A percentile compares a stretch with the other conserved stretches of the same genome.
Evolutionary conservation across 2,797 vertebrate genomes (phyloP).

Genomic region (Artibeus jamaicensis): DNA sequence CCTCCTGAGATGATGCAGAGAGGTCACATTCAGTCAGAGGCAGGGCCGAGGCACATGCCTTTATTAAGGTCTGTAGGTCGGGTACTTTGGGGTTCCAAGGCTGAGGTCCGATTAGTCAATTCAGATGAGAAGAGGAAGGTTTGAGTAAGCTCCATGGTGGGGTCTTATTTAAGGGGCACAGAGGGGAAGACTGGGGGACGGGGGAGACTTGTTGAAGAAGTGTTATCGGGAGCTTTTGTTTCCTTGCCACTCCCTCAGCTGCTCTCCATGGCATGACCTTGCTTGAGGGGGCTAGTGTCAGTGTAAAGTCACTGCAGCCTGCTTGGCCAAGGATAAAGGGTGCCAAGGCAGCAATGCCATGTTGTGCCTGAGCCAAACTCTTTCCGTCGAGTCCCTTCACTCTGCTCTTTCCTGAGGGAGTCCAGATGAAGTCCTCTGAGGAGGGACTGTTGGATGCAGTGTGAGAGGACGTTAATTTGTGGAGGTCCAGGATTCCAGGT

Average conservation of each 20-base stretch:
- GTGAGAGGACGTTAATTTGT: not conserved
- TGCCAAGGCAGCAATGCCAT: not conserved
- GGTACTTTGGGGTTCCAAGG: not conserved
- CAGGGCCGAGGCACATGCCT: not conserved
- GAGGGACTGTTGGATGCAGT: not conserved
- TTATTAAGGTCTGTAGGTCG: not conserved
- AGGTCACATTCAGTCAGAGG: not conserved
- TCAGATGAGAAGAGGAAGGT: not conserved
- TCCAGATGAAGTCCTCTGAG: not conserved
- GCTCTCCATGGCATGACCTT: not conserved
- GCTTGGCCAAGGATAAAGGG: not conserved
- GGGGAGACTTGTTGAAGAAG: not conserved
- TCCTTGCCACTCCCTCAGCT: not conserved
- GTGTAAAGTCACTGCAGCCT: not conserved
- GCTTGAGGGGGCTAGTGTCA: not conserved
- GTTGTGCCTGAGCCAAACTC: not conserved
- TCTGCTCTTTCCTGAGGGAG: not conserved
- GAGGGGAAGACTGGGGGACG: not conserved
- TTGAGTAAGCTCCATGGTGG: not conserved
- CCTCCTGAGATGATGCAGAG: not conserved
- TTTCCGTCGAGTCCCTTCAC: not conserved
- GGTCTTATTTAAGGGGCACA: not conserved
- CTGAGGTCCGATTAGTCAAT: not conserved
- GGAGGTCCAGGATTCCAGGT: not conserved
- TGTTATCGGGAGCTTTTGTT: not conserved